Conservation (phyloP, 2,888 invertebrate genomes). For the Eupelmus urozonus region DNA sequence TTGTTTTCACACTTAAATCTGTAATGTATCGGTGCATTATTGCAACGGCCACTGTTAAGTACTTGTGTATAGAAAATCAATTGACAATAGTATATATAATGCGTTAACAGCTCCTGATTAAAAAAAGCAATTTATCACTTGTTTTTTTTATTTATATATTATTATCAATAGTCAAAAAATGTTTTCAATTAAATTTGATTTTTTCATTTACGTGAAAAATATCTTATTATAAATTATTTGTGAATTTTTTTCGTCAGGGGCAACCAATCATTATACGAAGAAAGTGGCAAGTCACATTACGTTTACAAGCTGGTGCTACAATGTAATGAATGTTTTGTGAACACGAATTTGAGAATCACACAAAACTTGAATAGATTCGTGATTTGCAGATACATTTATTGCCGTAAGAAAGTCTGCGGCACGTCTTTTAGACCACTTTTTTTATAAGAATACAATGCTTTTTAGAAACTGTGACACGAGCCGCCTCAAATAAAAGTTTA, state of each 20-base stretch:
- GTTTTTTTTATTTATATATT: not conserved
- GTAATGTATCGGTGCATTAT: constrained; percentile 39
- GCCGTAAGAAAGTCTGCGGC: constrained; percentile 38
- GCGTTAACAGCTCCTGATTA: constrained; percentile 39
- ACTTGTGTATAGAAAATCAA: constrained; percentile 43
- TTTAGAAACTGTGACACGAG: constrained; percentile 31
- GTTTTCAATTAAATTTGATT: not conserved
- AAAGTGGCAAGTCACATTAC: constrained; percentile 23
- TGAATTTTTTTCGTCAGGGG: constrained; percentile 41
- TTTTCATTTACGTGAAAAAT: not conserved
- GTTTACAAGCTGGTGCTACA: constrained; percentile 44
- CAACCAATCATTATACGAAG: constrained; percentile 17
- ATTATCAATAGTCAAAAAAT: not conserved
- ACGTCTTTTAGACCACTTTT: constrained; percentile 55
- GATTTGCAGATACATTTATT: constrained; percentile 32
- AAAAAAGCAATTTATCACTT: constrained; percentile 3
- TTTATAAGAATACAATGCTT: constrained; percentile 48
- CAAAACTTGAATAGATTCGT: not conserved
- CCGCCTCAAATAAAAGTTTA: constrained; percentile 37
- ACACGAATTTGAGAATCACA: constrained; percentile 32
- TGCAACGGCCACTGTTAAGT: constrained; percentile 49
- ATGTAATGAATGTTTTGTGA: constrained; percentile 26
- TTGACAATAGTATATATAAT: constrained; percentile 39
- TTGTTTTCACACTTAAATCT: constrained; percentile 42
- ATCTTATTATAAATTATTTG: not conserved